Evolutionary conservation across 2,888 invertebrate species (phyloP), one percentile per base, ranked within the genome.

Genomic region (Sycophila texana): DNA sequence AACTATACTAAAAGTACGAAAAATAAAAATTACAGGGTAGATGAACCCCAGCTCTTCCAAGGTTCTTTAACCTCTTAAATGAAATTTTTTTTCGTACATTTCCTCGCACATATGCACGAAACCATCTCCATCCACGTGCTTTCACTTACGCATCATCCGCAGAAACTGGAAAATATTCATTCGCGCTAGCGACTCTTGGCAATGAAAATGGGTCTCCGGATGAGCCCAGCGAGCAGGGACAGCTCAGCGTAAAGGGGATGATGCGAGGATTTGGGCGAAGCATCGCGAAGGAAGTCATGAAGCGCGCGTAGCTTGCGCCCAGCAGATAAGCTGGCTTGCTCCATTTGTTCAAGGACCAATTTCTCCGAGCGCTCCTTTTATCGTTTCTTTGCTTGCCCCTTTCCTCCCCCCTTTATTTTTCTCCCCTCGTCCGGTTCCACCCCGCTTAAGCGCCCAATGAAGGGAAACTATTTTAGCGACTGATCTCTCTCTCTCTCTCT

Each of bases 301-400:
- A 39, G 39, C 7, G 13, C 71, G 22, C 58, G 71, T 58, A 60
- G 60, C 51, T 51, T 61, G 60, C 53, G 53, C 73, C 53, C 18
- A 30, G 63, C 51, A 73, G 74, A 79, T 79, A 79, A 79, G 79
- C 63, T 58, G 65, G 65, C 55, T 18, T 70, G 74, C 79, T 65
- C 74, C 70, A 74, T 79, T 79, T 79, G 79, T 79, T 74, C 74
- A 79, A 74, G 70, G 70, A 20, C 74, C 70, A 79, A 79, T 74
- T 73, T 73, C 73, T 73, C 63, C 47, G 10, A 30, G n/a, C 22
- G 2, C 53, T 20, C 49, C 30, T 13, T 26, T 51, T 39, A 39
- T 47, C 58, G 10, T 39, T 71, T 20, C 22, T 14, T 47, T 14
- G 26, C 47, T 68, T 57, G 14, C 53, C 16, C 67, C 4, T n/a